Conservation (phyloP, 2,113 vertebrate genomes). For the Morone chrysops region DNA sequence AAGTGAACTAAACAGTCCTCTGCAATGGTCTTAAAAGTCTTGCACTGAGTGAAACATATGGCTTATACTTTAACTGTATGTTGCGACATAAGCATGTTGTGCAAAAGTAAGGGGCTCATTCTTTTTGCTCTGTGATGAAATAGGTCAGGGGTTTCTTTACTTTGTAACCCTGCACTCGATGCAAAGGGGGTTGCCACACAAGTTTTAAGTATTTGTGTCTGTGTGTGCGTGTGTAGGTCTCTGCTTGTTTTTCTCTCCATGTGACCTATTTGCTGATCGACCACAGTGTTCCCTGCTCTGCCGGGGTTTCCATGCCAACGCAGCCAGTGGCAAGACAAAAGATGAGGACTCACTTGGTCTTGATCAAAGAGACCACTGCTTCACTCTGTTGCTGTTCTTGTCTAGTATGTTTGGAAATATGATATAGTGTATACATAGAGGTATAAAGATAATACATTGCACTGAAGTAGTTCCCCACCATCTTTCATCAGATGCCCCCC, state of each 20-base stretch:
- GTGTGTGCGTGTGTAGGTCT: not conserved
- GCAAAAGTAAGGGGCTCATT: constrained; percentile 57
- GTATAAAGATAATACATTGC: constrained; percentile 1
- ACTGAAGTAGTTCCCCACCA: not conserved
- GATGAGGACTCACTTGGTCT: constrained; percentile 75
- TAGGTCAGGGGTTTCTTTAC: constrained; percentile 73
- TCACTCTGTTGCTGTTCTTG: constrained; percentile 41
- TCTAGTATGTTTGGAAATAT: constrained; percentile 22
- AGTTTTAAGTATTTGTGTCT: constrained; percentile 19
- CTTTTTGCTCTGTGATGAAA: constrained; percentile 57
- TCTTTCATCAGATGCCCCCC: not conserved
- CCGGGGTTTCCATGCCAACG: constrained; percentile 87
- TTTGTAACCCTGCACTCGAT: constrained; percentile 64
- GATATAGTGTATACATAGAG: not conserved
- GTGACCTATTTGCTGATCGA: constrained; percentile 85
- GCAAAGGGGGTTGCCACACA: constrained; percentile 54
- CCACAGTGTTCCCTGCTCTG: constrained; percentile 82
- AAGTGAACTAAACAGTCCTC: constrained; percentile 1
- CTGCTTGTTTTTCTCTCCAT: constrained; percentile 71
- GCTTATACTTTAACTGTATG: constrained; percentile 55
- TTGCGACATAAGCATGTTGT: constrained; percentile 65
- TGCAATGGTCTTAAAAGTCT: not conserved
- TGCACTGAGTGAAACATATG: not conserved
- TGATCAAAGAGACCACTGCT: constrained; percentile 57
- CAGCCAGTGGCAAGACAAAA: constrained; percentile 83